Conservation (phyloP, 2,888 invertebrate genomes). For the Morpho achilles region DNA sequence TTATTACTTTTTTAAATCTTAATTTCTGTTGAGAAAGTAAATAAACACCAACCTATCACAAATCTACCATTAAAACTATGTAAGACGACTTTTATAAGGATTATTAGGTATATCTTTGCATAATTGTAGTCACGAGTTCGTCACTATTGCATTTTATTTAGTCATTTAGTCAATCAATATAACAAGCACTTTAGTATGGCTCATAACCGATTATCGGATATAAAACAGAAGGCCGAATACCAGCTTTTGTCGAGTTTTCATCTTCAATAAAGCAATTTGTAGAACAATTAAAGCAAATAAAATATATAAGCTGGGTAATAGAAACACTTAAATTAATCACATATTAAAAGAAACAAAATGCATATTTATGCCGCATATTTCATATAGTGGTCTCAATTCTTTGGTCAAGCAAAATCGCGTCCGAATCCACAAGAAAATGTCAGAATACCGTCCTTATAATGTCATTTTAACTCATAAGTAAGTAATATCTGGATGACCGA, state of each 20-base stretch:
- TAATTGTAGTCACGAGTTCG: too few species aligned
- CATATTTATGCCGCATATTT: neutral
- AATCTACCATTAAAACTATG: too few species aligned
- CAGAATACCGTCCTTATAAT: too few species aligned
- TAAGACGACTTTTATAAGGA: too few species aligned
- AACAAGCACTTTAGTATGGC: neutral
- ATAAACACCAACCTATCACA: too few species aligned
- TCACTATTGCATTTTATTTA: too few species aligned
- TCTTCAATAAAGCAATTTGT: conserved; percentile 15
- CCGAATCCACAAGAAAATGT: neutral
- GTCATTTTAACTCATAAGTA: neutral
- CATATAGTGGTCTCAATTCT: neutral
- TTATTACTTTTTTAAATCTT: too few species aligned
- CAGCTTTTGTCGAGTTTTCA: conserved; percentile 8
- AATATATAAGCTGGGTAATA: conserved; percentile 34
- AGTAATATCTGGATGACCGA: neutral
- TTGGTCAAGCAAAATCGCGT: neutral
- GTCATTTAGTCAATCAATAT: too few species aligned
- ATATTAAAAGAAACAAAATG: conserved; percentile 5
- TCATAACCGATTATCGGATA: neutral
- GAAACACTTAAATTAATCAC: conserved; percentile 10
- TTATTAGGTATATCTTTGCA: too few species aligned
- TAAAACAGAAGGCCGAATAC: conserved; percentile 12
- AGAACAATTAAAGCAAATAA: conserved; percentile 39
- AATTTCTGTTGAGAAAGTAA: too few species aligned